phyloP scores from a whole-genome alignment of 2,888 invertebrate species.

The Galerucella calmariensis region DNA sequence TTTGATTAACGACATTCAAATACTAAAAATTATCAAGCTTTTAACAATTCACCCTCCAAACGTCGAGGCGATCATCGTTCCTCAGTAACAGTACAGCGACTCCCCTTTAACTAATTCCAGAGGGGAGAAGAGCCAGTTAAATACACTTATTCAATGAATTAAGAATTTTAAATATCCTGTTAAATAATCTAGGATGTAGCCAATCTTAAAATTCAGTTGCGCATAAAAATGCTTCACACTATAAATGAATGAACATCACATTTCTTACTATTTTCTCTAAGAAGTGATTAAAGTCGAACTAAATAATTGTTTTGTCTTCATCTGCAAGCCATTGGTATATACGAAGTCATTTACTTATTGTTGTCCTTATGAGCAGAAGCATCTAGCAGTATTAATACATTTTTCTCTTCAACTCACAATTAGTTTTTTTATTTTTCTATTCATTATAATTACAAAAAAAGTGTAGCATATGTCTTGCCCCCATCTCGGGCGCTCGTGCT shows the following conservation, averaged over 20 bases:
- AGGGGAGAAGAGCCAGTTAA: neutral
- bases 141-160: neutral
- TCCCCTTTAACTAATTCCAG: neutral
- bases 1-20: constrained; percentile 58
- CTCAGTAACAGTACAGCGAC: constrained; percentile 29
- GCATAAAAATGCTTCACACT: too few relatives aligned
- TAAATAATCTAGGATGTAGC: neutral
- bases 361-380: too few relatives aligned
- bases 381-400: too few relatives aligned
- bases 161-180: neutral
- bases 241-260: too few relatives aligned
- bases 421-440: neutral
- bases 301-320: too few relatives aligned
- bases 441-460: neutral
- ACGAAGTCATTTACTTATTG: too few relatives aligned
- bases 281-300: too few relatives aligned
- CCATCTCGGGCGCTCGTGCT: constrained; percentile 10
- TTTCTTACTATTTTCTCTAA: too few relatives aligned
- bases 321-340: too few relatives aligned
- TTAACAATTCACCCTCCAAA: constrained; percentile 59
- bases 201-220: too few relatives aligned
- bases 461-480: constrained; percentile 11
- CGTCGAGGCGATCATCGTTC: constrained; percentile 51
- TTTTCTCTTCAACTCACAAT: neutral
- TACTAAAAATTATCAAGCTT: constrained; percentile 59